Evolutionary conservation across 2,113 vertebrate species (phyloP), one percentile per base, ranked within the genome.

Genomic region (Kryptolebias marmoratus): DNA sequence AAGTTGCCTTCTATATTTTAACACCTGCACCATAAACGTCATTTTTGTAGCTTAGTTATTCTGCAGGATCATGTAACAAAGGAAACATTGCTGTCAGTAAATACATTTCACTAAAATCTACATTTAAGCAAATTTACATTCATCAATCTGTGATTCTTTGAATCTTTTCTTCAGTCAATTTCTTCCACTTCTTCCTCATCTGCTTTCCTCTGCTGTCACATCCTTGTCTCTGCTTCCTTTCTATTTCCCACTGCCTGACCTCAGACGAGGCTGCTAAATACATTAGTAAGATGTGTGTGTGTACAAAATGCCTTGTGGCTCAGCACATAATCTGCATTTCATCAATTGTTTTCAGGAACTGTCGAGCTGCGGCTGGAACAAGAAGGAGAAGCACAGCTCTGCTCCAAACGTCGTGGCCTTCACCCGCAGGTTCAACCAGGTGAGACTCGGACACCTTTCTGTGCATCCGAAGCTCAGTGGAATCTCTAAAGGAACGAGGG

Each of bases 331-430:
- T 28, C 27, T 68, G 18, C 39, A 69, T 70, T 56, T 59, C 11
- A 11, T 73, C 75, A 15, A 74, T 62, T 80, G 18, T 82, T 84
- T 81, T 48, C 72, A 99, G 98, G 98, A 99, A 87, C 94, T 99
- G 91, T 96, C 97, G 57, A 99, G 98, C 90, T 99, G 98, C 88
- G 98, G 97, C 85, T 99, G 98, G 98, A 99, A 99, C 93, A 99
- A 99, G 90, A 99, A 97, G 90, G 98, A 99, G 90, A 99, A 99
- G 87, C 96, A 99, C 65, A 98, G 95, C 94, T 97, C 96, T 58
- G 95, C 98, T 82, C 98, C 98, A 12, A 99, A 99, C 52, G 97
- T 96, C 22, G 98, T 99, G 91, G 97, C 97, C 90, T 99, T 99
- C 91, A 99, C 98, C 65, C 96, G 97, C 92, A 95, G 97, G 91